Evolutionary conservation across 2,888 invertebrate genomes (phyloP).

Genomic region (Meiosimyza decipiens): DNA sequence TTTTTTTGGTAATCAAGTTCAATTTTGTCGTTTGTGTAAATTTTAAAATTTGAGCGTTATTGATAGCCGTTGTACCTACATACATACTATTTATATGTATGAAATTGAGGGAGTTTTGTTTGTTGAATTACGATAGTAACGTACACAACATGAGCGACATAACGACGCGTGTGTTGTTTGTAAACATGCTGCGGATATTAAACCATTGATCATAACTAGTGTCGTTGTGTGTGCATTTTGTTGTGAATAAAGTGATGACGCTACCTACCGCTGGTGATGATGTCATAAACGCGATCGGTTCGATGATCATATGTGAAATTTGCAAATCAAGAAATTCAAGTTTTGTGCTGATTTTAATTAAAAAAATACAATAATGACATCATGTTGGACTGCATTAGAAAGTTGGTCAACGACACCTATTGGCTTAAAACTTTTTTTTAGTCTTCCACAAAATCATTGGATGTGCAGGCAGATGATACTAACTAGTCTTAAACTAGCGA

Average conservation of each 20-base stretch:
- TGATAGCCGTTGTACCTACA: slow-evolving; percentile 11
- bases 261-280: slow-evolving; percentile 9
- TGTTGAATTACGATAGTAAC: too few relatives aligned
- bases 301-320: slow-evolving; percentile 30
- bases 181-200: slow-evolving; percentile 19
- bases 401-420: background rate
- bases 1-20: slow-evolving; percentile 25
- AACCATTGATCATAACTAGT: background rate
- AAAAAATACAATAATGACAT: slow-evolving; percentile 19
- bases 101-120: too few relatives aligned
- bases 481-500: too few relatives aligned
- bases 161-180: slow-evolving; percentile 3
- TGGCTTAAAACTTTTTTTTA: too few relatives aligned
- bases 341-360: slow-evolving; percentile 10
- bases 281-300: slow-evolving; percentile 26
- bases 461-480: background rate
- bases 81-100: too few relatives aligned
- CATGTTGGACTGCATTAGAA: slow-evolving; percentile 3
- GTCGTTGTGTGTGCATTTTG: slow-evolving; percentile 4
- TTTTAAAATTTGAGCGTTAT: slow-evolving; percentile 31
- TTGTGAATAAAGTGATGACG: slow-evolving; percentile 17
- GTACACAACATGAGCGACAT: too few relatives aligned
- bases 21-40: slow-evolving; percentile 3
- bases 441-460: too few relatives aligned
- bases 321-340: slow-evolving; percentile 18